Percentiles rank a stretch among this genome's conserved stretches.
These are phyloP conservation scores for Protobothrops mucrosquamatus DNA, from an alignment of 2,113 vertebrate genomes.

Conservation along the genomic window DNA sequence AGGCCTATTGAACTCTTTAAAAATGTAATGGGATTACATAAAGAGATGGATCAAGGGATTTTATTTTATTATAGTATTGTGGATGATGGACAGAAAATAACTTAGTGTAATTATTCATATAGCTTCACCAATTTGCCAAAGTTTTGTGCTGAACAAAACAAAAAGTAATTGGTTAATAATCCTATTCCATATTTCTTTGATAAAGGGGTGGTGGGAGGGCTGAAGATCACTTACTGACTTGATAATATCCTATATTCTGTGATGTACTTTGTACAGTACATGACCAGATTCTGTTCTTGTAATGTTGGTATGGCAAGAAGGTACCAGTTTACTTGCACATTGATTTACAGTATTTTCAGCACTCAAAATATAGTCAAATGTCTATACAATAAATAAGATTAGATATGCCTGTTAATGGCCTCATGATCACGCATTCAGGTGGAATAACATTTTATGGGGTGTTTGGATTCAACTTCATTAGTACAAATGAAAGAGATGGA, in stretches of 20 bases:
- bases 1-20: neutral
- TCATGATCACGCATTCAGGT: neutral
- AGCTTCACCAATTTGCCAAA: neutral
- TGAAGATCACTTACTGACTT: neutral
- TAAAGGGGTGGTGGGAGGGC: neutral
- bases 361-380: neutral
- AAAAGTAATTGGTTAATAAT: neutral
- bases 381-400: neutral
- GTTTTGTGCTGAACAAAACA: neutral
- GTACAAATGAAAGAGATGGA: neutral
- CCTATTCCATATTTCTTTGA: neutral
- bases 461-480: neutral
- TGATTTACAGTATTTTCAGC: neutral
- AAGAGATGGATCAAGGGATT: neutral
- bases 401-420: neutral
- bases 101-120: neutral
- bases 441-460: neutral
- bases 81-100: neutral
- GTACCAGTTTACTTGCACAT: neutral
- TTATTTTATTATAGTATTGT: neutral
- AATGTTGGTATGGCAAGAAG: neutral
- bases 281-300: neutral
- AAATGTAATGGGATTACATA: constrained; percentile 3
- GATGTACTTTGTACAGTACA: neutral
- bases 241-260: neutral